Percentiles rank a stretch among this genome's conserved stretches.
Conservation (phyloP, 1,140 invertebrate genomes). For the Penaeus japonicus region DNA sequence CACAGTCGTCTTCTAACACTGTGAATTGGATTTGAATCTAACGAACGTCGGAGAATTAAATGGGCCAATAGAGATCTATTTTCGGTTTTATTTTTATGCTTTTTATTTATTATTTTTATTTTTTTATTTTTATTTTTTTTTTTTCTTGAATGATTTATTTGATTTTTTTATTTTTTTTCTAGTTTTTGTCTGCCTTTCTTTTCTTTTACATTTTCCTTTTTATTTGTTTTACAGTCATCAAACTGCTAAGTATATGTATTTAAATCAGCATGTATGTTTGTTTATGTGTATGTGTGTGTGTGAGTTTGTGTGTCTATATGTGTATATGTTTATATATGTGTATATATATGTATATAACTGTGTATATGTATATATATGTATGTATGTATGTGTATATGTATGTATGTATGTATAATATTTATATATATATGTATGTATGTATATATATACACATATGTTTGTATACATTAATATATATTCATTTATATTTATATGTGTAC, state of each 20-base stretch:
- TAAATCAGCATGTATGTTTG: background rate
- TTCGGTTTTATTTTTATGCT: too few relatives aligned
- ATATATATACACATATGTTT: background rate
- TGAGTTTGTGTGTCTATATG: background rate
- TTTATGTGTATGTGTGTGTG: background rate
- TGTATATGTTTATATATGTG: background rate
- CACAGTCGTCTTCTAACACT: too few relatives aligned
- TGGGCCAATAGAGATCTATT: too few relatives aligned
- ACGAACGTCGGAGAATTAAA: too few relatives aligned
- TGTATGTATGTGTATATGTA: background rate
- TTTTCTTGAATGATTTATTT: too few relatives aligned
- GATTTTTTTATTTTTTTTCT: too few relatives aligned
- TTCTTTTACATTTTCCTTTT: too few relatives aligned
- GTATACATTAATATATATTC: background rate
- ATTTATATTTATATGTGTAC: background rate
- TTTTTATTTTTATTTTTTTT: too few relatives aligned
- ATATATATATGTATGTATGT: background rate
- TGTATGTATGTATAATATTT: background rate
- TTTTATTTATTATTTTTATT: too few relatives aligned
- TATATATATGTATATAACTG: background rate
- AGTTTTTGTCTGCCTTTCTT: too few relatives aligned
- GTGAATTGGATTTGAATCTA: too few relatives aligned
- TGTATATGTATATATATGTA: background rate
- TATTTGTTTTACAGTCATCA: background rate
- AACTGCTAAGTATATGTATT: background rate